Percentiles rank a stretch among this genome's conserved stretches.
Evolutionary conservation across 2,113 vertebrate genomes (phyloP).

Genomic region (Brachyhypopomus gauderio): DNA sequence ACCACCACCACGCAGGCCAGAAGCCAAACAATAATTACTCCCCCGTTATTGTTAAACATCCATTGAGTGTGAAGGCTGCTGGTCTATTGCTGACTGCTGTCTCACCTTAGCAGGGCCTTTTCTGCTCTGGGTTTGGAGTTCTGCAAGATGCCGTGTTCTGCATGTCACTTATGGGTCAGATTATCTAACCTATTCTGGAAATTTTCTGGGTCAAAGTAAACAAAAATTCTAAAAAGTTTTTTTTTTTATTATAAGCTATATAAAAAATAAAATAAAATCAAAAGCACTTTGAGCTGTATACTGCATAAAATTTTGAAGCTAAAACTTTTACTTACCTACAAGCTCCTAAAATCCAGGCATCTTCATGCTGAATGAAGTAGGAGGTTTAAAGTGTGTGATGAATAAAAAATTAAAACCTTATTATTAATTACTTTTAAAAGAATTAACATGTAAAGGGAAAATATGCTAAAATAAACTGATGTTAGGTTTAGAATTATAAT

Average conservation of each 20-base stretch:
- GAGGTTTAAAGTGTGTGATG: neutral
- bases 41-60: slow-evolving; percentile 1
- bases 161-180: neutral
- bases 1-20: neutral
- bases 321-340: neutral
- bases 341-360: neutral
- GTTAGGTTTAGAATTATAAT: no score
- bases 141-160: neutral
- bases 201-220: neutral
- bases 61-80: neutral
- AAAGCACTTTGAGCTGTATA: no score
- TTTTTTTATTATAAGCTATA: neutral
- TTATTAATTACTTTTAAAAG: no score
- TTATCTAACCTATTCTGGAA: neutral
- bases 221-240: no score
- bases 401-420: no score
- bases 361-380: no score
- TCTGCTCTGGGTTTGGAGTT: neutral
- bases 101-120: no score
- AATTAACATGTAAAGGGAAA: no score
- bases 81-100: neutral
- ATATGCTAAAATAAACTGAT: no score
- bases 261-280: no score
- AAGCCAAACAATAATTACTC: neutral
- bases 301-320: neutral